phyloP scores from a whole-genome alignment of 2,888 invertebrate species.

The Craniophora ligustri region DNA sequence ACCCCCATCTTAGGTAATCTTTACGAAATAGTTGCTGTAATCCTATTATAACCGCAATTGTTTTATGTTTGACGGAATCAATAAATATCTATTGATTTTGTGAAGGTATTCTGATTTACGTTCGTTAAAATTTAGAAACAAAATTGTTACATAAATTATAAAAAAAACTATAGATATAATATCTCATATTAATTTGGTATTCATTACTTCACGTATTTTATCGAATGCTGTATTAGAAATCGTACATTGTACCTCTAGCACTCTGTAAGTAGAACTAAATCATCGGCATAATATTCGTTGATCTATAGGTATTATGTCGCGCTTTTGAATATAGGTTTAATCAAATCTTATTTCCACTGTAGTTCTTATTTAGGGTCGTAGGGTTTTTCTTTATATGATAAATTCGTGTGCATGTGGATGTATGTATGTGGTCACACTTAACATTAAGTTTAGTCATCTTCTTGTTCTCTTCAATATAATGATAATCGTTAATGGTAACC shows the following conservation, averaged over 20 bases:
- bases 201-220: conserved; percentile 70
- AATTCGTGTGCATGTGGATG: conserved; percentile 75
- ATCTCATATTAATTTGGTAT: conserved; percentile 70
- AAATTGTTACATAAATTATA: conserved; percentile 84
- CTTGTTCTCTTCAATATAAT: conserved; percentile 68
- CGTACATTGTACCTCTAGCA: conserved; percentile 66
- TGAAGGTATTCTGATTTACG: conserved; percentile 73
- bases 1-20: conserved; percentile 80
- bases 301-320: conserved; percentile 71
- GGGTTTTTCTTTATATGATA: conserved; percentile 74
- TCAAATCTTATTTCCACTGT: conserved; percentile 74
- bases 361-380: conserved; percentile 77
- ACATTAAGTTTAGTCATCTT: conserved; percentile 77
- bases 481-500: conserved; percentile 66
- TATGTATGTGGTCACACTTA: conserved; percentile 80
- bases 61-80: conserved; percentile 73
- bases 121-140: conserved; percentile 77
- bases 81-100: conserved; percentile 71
- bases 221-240: conserved; percentile 62
- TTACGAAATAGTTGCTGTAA: conserved; percentile 85
- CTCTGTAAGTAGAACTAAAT: conserved; percentile 65
- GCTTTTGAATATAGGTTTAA: conserved; percentile 76
- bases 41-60: conserved; percentile 77
- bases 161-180: conserved; percentile 56
- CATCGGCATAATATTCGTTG: conserved; percentile 77